A percentile compares a stretch with the other conserved stretches of the same genome.
Conservation (phyloP, 2,113 vertebrate species). For the Clarias magur region DNA sequence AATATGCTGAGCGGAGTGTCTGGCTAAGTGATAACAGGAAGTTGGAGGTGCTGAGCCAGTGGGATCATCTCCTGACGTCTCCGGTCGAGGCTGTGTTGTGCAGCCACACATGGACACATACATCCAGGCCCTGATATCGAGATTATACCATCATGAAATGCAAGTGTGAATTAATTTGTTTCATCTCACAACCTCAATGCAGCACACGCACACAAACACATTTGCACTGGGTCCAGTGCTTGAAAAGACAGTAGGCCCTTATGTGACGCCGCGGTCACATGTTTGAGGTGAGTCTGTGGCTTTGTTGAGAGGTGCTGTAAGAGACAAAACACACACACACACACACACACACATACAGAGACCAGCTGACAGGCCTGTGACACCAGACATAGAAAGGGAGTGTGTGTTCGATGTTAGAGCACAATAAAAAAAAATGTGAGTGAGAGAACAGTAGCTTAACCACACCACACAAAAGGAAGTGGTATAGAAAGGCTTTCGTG, state of each 20-base stretch:
- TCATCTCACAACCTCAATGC: background rate
- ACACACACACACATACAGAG: slow-evolving; percentile 15
- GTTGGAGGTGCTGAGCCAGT: slow-evolving; percentile 56
- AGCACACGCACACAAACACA: background rate
- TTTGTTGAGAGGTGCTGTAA: slow-evolving; percentile 48
- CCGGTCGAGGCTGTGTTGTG: slow-evolving; percentile 24
- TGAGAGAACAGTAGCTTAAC: slow-evolving; percentile 60
- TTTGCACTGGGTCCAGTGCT: background rate
- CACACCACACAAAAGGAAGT: slow-evolving; percentile 64
- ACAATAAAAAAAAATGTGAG: slow-evolving; percentile 59
- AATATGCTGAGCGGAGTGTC: slow-evolving; percentile 40
- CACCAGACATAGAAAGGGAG: slow-evolving; percentile 26
- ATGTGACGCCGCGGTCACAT: slow-evolving; percentile 51
- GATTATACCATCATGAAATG: background rate
- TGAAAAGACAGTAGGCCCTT: slow-evolving; percentile 34
- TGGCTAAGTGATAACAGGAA: slow-evolving; percentile 69
- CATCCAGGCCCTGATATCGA: background rate
- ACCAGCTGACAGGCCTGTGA: slow-evolving; percentile 48
- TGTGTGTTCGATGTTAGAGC: slow-evolving; percentile 27
- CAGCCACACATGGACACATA: background rate
- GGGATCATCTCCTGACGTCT: slow-evolving; percentile 49
- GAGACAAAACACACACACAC: slow-evolving; percentile 12
- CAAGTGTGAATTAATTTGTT: background rate
- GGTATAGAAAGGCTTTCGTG: slow-evolving; percentile 57
- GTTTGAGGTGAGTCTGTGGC: slow-evolving; percentile 52